These are phyloP conservation scores for Daptonema setosum DNA, from an alignment of 2,888 invertebrate genomes.

Conservation along the genomic window DNA sequence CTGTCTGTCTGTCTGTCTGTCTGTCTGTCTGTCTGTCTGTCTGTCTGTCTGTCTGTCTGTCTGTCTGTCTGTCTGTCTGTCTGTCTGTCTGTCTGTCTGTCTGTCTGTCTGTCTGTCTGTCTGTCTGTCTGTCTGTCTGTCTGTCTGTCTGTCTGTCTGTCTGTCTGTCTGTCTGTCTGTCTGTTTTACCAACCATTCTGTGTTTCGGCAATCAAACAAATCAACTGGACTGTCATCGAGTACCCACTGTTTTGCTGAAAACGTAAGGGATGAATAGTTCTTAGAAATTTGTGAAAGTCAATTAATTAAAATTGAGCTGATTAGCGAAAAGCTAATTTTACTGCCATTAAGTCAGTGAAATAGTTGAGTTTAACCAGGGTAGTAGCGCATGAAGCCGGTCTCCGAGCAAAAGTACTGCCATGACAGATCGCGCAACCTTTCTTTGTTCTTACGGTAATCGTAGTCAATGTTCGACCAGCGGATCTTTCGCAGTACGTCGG, in stretches of 20 bases:
- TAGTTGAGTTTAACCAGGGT: conserved; percentile 65
- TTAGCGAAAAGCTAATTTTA: no score
- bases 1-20: background rate
- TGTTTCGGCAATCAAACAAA: background rate
- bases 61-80: background rate
- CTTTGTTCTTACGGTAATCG: conserved; percentile 13
- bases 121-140: no score
- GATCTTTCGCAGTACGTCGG: conserved; percentile 67
- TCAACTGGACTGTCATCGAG: background rate
- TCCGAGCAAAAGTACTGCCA: conserved; percentile 97
- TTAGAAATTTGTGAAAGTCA: background rate
- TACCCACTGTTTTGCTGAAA: background rate
- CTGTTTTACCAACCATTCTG: background rate
- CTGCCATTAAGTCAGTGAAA: no score
- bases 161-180: no score
- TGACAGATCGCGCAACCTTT: conserved; percentile 15
- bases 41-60: background rate
- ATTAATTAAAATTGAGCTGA: background rate
- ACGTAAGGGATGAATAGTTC: background rate
- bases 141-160: no score
- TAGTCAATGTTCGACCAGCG: conserved; percentile 72
- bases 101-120: no score
- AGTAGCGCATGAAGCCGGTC: conserved; percentile 72
- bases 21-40: background rate
- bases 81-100: background rate